A percentile compares a stretch with the other conserved stretches of the same genome.
Conservation (phyloP, 2,113 vertebrate genomes). For the Dolichallabes microphthalmus region DNA sequence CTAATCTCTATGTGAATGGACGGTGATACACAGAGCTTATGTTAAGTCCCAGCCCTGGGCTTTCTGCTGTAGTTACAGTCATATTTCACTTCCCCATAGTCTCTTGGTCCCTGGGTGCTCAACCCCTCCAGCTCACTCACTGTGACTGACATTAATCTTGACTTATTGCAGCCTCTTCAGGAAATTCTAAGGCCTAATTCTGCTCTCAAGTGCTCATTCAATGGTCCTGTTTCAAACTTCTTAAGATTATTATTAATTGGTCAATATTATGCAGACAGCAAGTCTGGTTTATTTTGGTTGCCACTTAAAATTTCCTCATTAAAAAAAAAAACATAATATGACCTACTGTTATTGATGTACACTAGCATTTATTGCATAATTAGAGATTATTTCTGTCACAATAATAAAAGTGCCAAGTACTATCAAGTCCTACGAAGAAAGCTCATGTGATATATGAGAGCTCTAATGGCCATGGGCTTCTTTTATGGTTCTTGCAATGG, state of each 20-base stretch:
- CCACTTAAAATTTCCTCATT: too few species aligned
- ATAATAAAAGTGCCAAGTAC: background rate
- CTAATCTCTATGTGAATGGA: conserved; percentile 48
- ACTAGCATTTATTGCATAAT: background rate
- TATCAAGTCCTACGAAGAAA: background rate
- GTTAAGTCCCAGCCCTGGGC: conserved; percentile 48
- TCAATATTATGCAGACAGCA: background rate
- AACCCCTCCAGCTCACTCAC: conserved; percentile 34
- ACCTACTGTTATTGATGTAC: background rate
- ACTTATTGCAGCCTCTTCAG: conserved; percentile 28
- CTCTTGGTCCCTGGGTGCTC: conserved; percentile 38
- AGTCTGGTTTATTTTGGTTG: background rate
- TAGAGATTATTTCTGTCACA: background rate
- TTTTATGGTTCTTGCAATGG: background rate
- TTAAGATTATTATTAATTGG: background rate
- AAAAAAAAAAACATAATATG: background rate
- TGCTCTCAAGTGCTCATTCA: background rate
- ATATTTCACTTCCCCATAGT: conserved; percentile 50
- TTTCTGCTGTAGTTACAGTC: conserved; percentile 40
- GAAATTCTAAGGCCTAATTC: conserved; percentile 8
- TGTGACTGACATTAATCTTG: conserved; percentile 52
- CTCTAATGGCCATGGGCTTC: background rate
- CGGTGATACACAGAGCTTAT: conserved; percentile 50
- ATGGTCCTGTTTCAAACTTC: background rate
- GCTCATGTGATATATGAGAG: background rate